Evolutionary conservation across 2,113 vertebrate genomes (phyloP).

Genomic region (Carlito syrichta): DNA sequence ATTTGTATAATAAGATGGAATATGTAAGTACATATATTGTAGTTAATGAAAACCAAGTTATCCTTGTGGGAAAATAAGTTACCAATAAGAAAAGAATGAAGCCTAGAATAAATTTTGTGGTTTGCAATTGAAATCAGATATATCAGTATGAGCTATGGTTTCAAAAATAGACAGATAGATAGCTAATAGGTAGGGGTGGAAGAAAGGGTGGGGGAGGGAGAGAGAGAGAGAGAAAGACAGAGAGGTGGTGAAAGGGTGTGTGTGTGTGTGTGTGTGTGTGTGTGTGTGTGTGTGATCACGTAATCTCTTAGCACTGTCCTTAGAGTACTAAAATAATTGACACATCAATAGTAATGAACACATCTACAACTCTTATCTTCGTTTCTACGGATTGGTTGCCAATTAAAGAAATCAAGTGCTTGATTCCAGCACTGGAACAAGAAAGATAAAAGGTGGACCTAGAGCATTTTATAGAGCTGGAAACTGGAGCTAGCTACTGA

Average conservation of each 20-base stretch:
- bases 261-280: neutral
- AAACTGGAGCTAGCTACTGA: neutral
- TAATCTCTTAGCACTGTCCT: neutral
- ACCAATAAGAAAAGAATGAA: neutral
- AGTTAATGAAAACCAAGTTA: neutral
- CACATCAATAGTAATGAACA: neutral
- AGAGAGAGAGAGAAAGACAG: no score
- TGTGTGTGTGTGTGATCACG: neutral
- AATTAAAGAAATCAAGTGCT: neutral
- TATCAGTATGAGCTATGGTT: neutral
- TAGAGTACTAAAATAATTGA: neutral
- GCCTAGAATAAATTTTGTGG: neutral
- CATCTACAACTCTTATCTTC: neutral
- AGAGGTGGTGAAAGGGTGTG: neutral
- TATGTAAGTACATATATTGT: neutral
- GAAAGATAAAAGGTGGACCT: neutral
- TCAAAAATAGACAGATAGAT: neutral
- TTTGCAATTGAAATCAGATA: neutral
- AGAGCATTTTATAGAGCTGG: neutral
- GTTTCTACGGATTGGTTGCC: neutral
- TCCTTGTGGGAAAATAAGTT: neutral
- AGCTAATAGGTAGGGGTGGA: neutral
- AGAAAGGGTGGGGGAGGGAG: no score
- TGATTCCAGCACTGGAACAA: neutral
- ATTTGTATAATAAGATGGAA: neutral